These are phyloP conservation scores for Pelagia noctiluca DNA, from an alignment of 30 jellyfish, hydroid and myxozoan species.

Conservation along the genomic window DNA sequence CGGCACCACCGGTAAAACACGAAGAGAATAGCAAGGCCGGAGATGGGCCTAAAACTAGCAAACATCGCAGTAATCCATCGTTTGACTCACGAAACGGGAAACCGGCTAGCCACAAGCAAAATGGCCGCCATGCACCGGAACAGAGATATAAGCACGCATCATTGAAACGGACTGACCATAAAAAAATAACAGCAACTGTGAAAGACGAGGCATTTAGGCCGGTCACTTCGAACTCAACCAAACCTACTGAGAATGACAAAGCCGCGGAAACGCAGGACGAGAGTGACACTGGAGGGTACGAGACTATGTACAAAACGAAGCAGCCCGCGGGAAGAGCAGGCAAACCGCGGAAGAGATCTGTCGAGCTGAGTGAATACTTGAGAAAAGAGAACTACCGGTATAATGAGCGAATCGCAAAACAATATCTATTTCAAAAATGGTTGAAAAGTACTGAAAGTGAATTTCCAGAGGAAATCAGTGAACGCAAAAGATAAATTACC, in stretches of 20 bases:
- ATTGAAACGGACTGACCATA: slow-evolving; percentile 22
- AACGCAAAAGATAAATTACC: no score
- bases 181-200: slow-evolving; percentile 46
- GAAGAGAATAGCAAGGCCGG: not conserved
- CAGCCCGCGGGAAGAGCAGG: slow-evolving; percentile 58
- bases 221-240: slow-evolving; percentile 46
- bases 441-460: slow-evolving; percentile 50
- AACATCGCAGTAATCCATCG: not conserved
- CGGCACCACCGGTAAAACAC: not conserved
- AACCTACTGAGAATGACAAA: slow-evolving; percentile 25
- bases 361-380: slow-evolving; percentile 65
- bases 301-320: slow-evolving; percentile 56
- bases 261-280: slow-evolving; percentile 28
- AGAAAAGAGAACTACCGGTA: slow-evolving; percentile 66
- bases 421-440: slow-evolving; percentile 74
- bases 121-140: not conserved
- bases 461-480: no score
- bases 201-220: slow-evolving; percentile 63
- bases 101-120: slow-evolving; percentile 14
- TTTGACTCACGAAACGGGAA: not conserved
- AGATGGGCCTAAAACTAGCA: not conserved
- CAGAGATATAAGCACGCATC: slow-evolving; percentile 27
- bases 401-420: slow-evolving; percentile 70
- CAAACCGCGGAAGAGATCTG: slow-evolving; percentile 60
- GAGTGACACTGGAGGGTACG: slow-evolving; percentile 70